Percentiles rank a stretch among this genome's conserved stretches.
Conservation (phyloP, 2,888 invertebrate genomes). For the Schizotus pectinicornis region DNA sequence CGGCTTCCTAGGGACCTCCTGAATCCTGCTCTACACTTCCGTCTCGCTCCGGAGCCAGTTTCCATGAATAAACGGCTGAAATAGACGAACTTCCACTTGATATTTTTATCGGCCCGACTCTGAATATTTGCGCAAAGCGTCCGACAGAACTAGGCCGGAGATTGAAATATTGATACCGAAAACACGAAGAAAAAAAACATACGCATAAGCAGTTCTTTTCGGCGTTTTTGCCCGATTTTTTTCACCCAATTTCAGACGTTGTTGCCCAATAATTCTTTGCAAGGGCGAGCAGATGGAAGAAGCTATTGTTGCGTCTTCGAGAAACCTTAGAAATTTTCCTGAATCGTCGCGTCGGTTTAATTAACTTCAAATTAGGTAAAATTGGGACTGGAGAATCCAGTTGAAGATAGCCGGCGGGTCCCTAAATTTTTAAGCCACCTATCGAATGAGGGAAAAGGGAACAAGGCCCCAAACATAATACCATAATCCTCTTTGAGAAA, state of each 20-base stretch:
- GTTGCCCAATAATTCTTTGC: conserved; percentile 7
- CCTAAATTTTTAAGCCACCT: conserved; percentile 34
- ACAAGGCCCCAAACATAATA: conserved; percentile 34
- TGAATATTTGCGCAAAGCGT: conserved; percentile 36
- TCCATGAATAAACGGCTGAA: conserved; percentile 30
- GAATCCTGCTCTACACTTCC: conserved; percentile 37
- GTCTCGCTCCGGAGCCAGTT: conserved; percentile 30
- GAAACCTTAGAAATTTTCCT: too few relatives aligned
- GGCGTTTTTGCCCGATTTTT: conserved; percentile 11
- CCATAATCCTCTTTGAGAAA: conserved; percentile 44
- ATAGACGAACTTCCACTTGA: conserved; percentile 32
- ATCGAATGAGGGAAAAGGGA: conserved; percentile 34
- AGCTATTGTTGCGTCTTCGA: too few relatives aligned
- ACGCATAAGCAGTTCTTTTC: conserved; percentile 25
- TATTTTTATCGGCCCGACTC: conserved; percentile 33
- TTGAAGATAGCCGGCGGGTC: conserved; percentile 2
- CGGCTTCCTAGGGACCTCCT: conserved; percentile 35
- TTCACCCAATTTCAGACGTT: not conserved
- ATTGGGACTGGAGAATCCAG: not conserved
- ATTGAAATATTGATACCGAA: conserved; percentile 40
- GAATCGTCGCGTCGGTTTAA: conserved; percentile 4
- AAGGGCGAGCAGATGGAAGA: too few relatives aligned
- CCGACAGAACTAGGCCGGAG: conserved; percentile 38
- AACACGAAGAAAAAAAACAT: conserved; percentile 17
- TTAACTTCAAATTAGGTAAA: conserved; percentile 12